These are phyloP conservation scores for Electrona antarctica DNA, from an alignment of 2,113 vertebrate genomes.

Conservation along the genomic window DNA sequence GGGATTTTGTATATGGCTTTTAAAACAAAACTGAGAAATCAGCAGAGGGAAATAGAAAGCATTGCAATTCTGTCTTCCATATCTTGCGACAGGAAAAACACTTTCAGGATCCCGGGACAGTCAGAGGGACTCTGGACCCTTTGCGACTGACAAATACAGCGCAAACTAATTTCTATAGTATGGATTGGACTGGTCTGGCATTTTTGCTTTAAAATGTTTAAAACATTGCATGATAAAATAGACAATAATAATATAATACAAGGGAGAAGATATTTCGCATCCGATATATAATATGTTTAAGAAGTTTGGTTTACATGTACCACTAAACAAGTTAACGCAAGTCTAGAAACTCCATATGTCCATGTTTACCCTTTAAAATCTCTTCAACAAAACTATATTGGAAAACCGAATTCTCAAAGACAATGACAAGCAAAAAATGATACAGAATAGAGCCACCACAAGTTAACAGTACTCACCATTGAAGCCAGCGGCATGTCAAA, in stretches of 20 bases:
- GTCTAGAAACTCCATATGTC: neutral
- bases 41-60: conserved; percentile 1
- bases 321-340: neutral
- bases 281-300: neutral
- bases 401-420: neutral
- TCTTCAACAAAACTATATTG: neutral
- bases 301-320: neutral
- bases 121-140: conserved; percentile 27
- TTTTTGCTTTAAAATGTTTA: neutral
- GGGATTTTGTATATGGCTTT: conserved; percentile 5
- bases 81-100: conserved; percentile 58
- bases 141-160: neutral
- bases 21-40: neutral
- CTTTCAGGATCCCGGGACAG: conserved; percentile 19
- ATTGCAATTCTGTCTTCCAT: neutral
- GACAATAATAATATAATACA: neutral
- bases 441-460: conserved; percentile 24
- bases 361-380: neutral
- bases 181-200: neutral
- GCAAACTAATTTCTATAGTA: neutral
- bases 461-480: conserved; percentile 72
- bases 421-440: neutral
- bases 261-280: no score
- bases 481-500: conserved; percentile 80
- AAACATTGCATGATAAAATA: neutral